Conservation (phyloP, 2,113 vertebrate species). For the Eublepharis macularius region DNA sequence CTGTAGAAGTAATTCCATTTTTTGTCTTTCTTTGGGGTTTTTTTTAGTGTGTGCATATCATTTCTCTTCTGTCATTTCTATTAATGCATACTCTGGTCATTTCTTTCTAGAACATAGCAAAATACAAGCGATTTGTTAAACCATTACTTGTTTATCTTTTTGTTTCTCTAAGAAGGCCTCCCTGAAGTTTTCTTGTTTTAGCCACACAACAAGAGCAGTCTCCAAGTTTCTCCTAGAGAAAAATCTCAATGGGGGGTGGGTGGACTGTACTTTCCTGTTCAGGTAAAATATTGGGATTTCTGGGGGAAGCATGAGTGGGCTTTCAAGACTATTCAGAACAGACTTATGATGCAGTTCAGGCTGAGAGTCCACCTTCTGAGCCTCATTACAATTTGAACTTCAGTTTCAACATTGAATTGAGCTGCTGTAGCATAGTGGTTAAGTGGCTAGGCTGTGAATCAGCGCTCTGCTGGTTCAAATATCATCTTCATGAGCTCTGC, state of each 20-base stretch:
- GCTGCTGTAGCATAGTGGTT: no score
- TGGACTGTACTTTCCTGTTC: neutral
- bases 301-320: neutral
- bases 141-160: neutral
- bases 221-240: neutral
- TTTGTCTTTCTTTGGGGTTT: neutral
- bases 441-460: no score
- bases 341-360: no score
- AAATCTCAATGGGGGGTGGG: neutral
- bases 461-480: no score
- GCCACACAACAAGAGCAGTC: neutral
- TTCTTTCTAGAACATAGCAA: neutral
- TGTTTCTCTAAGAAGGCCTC: neutral
- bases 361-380: neutral
- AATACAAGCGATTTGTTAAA: neutral
- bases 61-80: neutral
- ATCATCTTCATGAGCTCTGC: no score
- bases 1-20: conserved; percentile 32
- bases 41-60: conserved; percentile 22
- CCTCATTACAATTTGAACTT: neutral
- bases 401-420: neutral
- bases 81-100: neutral
- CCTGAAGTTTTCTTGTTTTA: neutral
- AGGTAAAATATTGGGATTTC: neutral
- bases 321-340: neutral